Percentiles rank a stretch among this genome's conserved stretches.
phyloP scores from a whole-genome alignment of 2,888 invertebrate genomes.

The Peribatodes rhomboidaria region DNA sequence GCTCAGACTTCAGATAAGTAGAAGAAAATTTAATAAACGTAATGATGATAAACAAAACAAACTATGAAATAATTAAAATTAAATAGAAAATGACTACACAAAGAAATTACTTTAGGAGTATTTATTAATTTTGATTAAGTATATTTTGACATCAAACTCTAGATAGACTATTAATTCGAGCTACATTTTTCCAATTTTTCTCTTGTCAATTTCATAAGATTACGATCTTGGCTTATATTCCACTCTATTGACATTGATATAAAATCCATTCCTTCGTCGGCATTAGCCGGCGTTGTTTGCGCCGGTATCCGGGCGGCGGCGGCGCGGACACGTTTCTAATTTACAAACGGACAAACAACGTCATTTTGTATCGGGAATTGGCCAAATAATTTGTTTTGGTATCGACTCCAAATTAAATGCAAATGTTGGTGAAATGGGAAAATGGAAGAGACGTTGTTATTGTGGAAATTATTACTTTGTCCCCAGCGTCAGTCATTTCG shows the following conservation, averaged over 20 bases:
- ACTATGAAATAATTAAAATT: no score
- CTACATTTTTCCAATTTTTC: no score
- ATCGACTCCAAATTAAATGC: constrained; percentile 28
- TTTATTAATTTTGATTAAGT: no score
- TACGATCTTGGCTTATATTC: background rate
- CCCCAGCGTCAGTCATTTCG: background rate
- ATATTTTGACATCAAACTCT: no score
- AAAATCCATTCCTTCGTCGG: constrained; percentile 46
- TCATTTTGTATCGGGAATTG: constrained; percentile 38
- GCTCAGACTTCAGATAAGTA: no score
- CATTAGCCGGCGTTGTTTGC: constrained; percentile 51
- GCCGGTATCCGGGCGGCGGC: constrained; percentile 50
- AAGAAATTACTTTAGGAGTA: no score
- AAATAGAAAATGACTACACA: no score
- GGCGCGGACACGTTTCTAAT: constrained; percentile 65
- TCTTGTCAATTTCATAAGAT: background rate
- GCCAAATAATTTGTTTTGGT: constrained; percentile 33
- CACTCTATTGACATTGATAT: constrained; percentile 7
- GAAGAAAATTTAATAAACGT: no score
- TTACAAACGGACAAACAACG: constrained; percentile 55
- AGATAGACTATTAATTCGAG: no score
- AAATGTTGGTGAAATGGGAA: constrained; percentile 21
- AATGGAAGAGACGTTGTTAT: background rate
- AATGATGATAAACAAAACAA: no score
- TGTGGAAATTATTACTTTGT: background rate